These are phyloP conservation scores for Piprites chloris DNA, from an alignment of 2,113 vertebrate genomes.

Conservation along the genomic window DNA sequence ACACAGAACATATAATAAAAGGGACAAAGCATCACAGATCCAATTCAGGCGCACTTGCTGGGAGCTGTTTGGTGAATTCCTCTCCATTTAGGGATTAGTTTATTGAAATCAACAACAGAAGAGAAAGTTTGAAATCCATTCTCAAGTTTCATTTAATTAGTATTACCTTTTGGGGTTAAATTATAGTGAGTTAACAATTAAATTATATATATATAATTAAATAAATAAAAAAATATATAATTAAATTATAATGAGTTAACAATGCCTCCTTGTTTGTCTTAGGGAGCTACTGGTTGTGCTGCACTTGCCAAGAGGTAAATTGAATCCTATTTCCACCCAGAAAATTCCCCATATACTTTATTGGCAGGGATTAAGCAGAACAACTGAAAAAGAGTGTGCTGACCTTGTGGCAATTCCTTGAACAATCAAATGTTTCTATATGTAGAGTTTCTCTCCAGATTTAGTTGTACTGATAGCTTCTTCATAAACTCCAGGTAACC, in stretches of 20 bases:
- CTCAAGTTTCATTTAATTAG: not conserved
- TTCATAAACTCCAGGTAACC: not conserved
- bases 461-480: not conserved
- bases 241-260: not conserved
- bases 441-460: not conserved
- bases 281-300: not conserved
- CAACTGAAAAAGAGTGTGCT: not conserved
- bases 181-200: not conserved
- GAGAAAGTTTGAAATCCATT: not conserved
- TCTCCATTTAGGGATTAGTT: not conserved
- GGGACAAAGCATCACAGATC: not conserved
- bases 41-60: not conserved
- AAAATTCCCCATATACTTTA: not conserved
- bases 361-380: not conserved
- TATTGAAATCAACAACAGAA: not conserved
- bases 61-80: not conserved
- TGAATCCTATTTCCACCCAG: not conserved
- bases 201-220: no score
- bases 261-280: not conserved
- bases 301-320: not conserved
- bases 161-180: not conserved
- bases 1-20: not conserved
- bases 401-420: not conserved
- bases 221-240: no score
- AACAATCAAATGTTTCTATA: not conserved